These are phyloP conservation scores for Argyresthia albistria DNA, from an alignment of 2,888 invertebrate genomes.

Conservation along the genomic window DNA sequence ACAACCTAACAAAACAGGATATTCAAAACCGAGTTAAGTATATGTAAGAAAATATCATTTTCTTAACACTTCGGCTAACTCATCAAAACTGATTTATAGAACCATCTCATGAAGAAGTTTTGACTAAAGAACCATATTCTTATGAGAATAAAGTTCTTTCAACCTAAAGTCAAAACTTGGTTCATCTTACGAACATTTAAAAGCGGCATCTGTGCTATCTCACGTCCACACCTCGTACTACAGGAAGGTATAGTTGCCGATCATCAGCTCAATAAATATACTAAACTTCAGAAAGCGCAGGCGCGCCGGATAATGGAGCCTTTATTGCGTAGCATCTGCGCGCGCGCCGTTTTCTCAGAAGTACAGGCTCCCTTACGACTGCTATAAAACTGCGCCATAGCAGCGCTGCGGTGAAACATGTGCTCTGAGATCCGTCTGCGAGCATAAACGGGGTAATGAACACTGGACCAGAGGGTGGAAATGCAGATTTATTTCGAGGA, in stretches of 20 bases:
- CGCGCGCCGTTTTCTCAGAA: constrained; percentile 52
- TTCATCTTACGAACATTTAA: neutral
- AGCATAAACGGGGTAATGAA: no score
- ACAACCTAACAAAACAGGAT: no score
- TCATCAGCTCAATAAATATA: constrained; percentile 17
- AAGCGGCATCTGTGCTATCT: neutral
- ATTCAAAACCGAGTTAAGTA: no score
- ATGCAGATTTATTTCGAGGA: neutral
- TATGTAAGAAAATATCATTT: no score
- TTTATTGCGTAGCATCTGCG: constrained; percentile 61
- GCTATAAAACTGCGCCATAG: constrained; percentile 45
- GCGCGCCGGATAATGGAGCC: constrained; percentile 41
- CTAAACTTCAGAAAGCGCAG: no score
- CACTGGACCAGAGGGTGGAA: no score
- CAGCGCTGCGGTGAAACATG: constrained; percentile 43
- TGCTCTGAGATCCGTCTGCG: constrained; percentile 20
- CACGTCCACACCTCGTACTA: neutral
- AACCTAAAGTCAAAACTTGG: neutral
- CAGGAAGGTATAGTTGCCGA: neutral
- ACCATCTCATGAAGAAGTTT: no score
- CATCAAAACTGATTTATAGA: no score
- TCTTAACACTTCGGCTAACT: no score
- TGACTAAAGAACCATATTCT: no score
- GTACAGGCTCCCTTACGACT: constrained; percentile 44
- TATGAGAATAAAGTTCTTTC: no score